Evolutionary conservation across 2,113 vertebrate species (phyloP).

Genomic region (Eonycteris spelaea): DNA sequence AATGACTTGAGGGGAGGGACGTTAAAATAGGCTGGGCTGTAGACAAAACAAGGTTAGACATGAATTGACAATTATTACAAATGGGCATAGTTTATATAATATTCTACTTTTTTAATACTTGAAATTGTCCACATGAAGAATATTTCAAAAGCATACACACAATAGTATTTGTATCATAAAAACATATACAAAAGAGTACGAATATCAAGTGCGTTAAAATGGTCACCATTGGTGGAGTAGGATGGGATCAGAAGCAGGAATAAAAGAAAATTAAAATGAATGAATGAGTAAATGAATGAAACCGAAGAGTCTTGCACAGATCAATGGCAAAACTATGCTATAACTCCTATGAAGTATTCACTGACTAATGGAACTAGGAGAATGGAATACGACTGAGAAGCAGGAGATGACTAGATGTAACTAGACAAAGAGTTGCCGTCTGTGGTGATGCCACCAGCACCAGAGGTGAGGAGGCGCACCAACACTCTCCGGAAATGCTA

Average conservation of each 20-base stretch:
- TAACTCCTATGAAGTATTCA: background rate
- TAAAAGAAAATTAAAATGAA: background rate
- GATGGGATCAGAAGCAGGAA: background rate
- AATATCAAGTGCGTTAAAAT: background rate
- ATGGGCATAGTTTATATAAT: background rate
- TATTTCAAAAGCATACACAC: background rate
- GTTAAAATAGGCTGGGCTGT: background rate
- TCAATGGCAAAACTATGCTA: background rate
- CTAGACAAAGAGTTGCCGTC: background rate
- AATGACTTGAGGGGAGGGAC: background rate
- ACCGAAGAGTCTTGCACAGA: background rate
- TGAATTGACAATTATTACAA: background rate
- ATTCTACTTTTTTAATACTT: background rate
- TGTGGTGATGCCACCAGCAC: background rate
- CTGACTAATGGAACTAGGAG: background rate
- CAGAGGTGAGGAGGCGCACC: background rate
- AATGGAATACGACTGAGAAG: background rate
- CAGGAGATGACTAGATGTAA: background rate
- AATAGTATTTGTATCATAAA: background rate
- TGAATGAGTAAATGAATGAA: background rate
- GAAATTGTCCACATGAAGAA: background rate
- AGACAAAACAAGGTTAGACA: background rate
- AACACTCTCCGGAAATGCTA: background rate
- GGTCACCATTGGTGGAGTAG: background rate
- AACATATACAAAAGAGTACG: background rate